These are phyloP conservation scores for Hirtodrosophila cameraria DNA, from an alignment of 2,888 invertebrate species.

Conservation along the genomic window DNA sequence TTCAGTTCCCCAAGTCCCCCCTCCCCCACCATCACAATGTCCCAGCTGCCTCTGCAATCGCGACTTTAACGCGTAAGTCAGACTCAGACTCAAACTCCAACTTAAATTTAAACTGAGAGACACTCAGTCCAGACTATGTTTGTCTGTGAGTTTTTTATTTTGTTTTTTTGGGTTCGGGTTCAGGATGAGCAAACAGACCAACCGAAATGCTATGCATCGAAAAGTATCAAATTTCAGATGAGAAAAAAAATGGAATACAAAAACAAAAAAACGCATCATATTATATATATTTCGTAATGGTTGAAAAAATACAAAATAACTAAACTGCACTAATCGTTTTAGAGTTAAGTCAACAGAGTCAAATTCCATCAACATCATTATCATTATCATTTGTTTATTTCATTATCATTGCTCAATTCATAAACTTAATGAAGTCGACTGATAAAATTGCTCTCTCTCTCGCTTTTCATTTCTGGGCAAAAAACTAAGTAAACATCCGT, in stretches of 20 bases:
- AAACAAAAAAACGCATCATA: not conserved
- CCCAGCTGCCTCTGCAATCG: conserved; percentile 11
- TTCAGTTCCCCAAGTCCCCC: not conserved
- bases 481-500: conserved; percentile 62
- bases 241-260: conserved; percentile 4
- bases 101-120: conserved; percentile 14
- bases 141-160: no score
- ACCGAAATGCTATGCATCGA: conserved; percentile 32
- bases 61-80: conserved; percentile 4
- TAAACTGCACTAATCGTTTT: conserved; percentile 46
- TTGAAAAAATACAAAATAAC: conserved; percentile 11
- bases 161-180: conserved; percentile 15
- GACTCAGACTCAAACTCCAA: not conserved
- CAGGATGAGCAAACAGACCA: conserved; percentile 34
- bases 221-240: conserved; percentile 72
- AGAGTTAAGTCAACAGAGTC: conserved; percentile 32
- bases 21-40: no score
- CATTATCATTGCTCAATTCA: conserved; percentile 19
- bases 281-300: not conserved
- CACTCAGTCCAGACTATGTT: conserved; percentile 22
- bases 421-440: conserved; percentile 50
- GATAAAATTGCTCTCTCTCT: conserved; percentile 34
- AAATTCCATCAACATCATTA: conserved; percentile 28
- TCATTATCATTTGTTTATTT: conserved; percentile 32
- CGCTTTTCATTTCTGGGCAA: not conserved